A percentile compares a stretch with the other conserved stretches of the same genome.
phyloP scores from a whole-genome alignment of 2,888 invertebrate genomes.

The Aproaerema taeniolella region DNA sequence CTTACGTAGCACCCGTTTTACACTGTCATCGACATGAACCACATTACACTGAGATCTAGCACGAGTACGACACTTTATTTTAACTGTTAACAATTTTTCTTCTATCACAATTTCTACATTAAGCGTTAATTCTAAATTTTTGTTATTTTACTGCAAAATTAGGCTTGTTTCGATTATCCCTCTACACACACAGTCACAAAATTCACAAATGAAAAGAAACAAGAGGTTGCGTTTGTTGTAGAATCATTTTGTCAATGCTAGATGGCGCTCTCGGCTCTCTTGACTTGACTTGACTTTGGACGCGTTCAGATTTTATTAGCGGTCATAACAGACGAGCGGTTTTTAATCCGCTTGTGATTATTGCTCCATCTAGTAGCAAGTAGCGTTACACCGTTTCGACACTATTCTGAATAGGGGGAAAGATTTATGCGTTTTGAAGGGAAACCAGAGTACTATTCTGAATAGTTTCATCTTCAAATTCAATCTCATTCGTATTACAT shows the following conservation, averaged over 20 bases:
- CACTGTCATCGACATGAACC: constrained; percentile 72
- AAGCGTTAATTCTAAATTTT: constrained; percentile 34
- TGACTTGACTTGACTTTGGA: no score
- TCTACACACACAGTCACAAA: constrained; percentile 31
- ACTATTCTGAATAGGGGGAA: no score
- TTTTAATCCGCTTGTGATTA: no score
- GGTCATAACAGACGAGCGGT: background rate
- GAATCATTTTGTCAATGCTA: constrained; percentile 34
- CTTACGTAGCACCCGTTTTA: constrained; percentile 72
- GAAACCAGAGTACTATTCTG: no score
- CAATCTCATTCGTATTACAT: no score
- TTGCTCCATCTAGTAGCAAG: no score
- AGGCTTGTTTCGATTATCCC: constrained; percentile 45
- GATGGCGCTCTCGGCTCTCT: constrained; percentile 44
- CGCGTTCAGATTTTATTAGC: no score
- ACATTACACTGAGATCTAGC: constrained; percentile 62
- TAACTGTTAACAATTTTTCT: constrained; percentile 25
- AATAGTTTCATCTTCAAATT: no score
- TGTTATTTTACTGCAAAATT: constrained; percentile 34
- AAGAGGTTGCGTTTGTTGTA: constrained; percentile 40
- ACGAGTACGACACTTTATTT: constrained; percentile 29
- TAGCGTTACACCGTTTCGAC: no score
- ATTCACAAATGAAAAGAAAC: constrained; percentile 53
- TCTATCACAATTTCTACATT: constrained; percentile 34
- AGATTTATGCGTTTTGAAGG: no score